A percentile compares a stretch with the other conserved stretches of the same genome.
Evolutionary conservation across 2,113 vertebrate species (phyloP).

Genomic region (Eclectus roratus): DNA sequence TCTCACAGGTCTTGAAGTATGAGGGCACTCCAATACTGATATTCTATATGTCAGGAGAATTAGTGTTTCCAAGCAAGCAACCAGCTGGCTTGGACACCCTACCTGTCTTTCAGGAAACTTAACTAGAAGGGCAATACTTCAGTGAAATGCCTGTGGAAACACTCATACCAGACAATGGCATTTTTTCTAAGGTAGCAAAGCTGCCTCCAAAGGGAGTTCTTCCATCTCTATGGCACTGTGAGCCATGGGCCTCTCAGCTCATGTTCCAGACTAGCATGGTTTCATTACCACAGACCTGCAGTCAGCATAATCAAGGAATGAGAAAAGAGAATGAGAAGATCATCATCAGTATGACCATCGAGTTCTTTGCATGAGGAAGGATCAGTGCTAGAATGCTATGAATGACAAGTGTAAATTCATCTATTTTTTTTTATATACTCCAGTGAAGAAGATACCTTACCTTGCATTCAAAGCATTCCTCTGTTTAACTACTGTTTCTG

Average conservation of each 20-base stretch:
- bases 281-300: background rate
- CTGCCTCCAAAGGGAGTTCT: background rate
- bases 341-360: accelerated
- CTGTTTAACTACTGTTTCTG: background rate
- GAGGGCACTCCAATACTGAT: background rate
- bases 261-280: background rate
- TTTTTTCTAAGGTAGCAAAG: background rate
- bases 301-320: background rate
- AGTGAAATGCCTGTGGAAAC: background rate
- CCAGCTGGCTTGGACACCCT: background rate
- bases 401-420: background rate
- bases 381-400: background rate
- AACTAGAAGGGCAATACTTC: background rate
- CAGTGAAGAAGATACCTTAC: background rate
- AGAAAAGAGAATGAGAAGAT: background rate
- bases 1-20: background rate
- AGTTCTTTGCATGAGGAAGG: background rate
- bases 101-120: background rate
- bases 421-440: background rate
- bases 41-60: background rate
- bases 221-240: too few species aligned
- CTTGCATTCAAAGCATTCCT: background rate
- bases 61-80: background rate
- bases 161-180: background rate
- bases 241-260: background rate